phyloP scores from a whole-genome alignment of 2,797 vertebrate genomes.

The Galago senegalensis region DNA sequence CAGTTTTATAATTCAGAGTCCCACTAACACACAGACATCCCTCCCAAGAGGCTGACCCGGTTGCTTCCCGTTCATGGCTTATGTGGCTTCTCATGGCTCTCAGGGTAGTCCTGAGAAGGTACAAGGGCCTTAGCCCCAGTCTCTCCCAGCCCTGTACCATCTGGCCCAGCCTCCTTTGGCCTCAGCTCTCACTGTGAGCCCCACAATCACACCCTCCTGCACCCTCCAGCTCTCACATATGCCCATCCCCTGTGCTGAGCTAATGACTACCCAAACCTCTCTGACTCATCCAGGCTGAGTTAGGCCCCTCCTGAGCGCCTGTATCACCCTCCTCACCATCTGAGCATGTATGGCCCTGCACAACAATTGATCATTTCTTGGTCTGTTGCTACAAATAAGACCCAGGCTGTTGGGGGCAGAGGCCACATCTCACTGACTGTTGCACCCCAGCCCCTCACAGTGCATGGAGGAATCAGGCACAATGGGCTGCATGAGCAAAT shows the following conservation, averaged over 20 bases:
- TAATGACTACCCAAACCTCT: background rate
- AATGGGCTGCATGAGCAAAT: background rate
- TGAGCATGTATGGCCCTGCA: background rate
- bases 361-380: background rate
- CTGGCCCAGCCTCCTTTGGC: background rate
- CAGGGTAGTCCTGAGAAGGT: background rate
- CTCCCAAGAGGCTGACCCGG: background rate
- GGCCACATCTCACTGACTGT: background rate
- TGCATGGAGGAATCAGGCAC: background rate
- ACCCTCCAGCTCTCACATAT: background rate
- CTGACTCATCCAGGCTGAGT: background rate
- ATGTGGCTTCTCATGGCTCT: accelerated
- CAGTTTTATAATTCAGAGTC: no score
- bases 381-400: background rate
- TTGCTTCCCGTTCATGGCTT: background rate
- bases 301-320: background rate
- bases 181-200: background rate
- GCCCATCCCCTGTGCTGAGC: background rate
- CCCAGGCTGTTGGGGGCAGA: background rate
- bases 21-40: background rate
- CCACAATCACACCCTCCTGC: background rate
- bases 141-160: background rate
- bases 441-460: background rate
- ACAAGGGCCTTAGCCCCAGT: background rate
- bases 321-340: background rate